Percentiles rank a stretch among this genome's conserved stretches.
Conservation (phyloP, 2,888 invertebrate genomes). For the Scaptomyza caliginosa region DNA sequence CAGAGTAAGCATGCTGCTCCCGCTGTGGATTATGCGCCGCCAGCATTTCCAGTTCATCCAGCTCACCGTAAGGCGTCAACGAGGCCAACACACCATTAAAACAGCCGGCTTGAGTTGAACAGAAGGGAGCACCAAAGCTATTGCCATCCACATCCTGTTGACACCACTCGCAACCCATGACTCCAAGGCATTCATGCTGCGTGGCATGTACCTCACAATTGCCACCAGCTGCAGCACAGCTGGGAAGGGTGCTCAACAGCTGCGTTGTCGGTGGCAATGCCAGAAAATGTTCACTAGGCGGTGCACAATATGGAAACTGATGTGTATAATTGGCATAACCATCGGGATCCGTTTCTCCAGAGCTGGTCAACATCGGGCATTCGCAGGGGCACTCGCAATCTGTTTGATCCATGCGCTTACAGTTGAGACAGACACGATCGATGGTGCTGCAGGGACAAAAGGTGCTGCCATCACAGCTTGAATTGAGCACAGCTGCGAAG, state of each 20-base stretch:
- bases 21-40: constrained; percentile 81
- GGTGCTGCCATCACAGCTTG: constrained; percentile 91
- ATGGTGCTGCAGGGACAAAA: constrained; percentile 97
- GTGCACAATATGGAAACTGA: constrained; percentile 81
- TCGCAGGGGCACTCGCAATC: constrained; percentile 98
- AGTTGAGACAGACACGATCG: constrained; percentile 94
- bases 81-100: constrained; percentile 94
- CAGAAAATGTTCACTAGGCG: constrained; percentile 75
- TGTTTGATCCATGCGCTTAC: constrained; percentile 96
- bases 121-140: constrained; percentile 89
- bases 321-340: constrained; percentile 73
- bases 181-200: constrained; percentile 88
- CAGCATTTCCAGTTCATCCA: constrained; percentile 81
- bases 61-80: constrained; percentile 88
- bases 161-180: constrained; percentile 97
- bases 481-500: constrained; percentile 94
- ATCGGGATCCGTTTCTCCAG: constrained; percentile 22
- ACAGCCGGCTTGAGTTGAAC: constrained; percentile 91
- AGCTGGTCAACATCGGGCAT: constrained; percentile 86
- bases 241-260: constrained; percentile 85
- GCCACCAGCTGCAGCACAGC: constrained; percentile 85
- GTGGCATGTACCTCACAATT: constrained; percentile 88
- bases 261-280: constrained; percentile 81
- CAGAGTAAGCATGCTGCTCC: constrained; percentile 86
- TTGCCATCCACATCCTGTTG: constrained; percentile 91